Evolutionary conservation across 2,888 invertebrate species (phyloP).

Genomic region (Gastrophysa polygoni): DNA sequence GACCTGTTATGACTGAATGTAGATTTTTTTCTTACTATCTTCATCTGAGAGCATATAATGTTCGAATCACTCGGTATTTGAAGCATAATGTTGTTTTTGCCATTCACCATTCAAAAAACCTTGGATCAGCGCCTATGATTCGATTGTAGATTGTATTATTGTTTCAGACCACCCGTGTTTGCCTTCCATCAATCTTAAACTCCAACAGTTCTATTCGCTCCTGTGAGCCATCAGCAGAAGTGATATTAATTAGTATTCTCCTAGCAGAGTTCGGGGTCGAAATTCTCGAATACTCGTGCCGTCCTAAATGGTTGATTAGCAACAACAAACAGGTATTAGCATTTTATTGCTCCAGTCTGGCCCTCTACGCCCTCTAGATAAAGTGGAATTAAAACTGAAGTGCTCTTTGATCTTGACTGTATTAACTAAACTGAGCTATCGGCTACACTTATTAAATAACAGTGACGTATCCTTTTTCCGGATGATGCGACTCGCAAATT

Average conservation of each 20-base stretch:
- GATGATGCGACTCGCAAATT: too few species aligned
- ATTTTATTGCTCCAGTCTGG: slow-evolving; percentile 68
- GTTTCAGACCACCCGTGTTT: neutral
- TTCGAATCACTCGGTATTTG: too few species aligned
- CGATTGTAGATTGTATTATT: neutral
- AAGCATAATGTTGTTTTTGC: too few species aligned
- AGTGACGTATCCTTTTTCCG: slow-evolving; percentile 43
- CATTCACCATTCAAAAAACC: too few species aligned
- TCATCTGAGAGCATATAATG: too few species aligned
- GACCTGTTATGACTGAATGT: too few species aligned
- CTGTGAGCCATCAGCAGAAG: slow-evolving; percentile 19
- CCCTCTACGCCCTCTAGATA: slow-evolving; percentile 61
- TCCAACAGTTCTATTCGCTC: neutral
- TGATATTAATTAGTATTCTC: slow-evolving; percentile 42
- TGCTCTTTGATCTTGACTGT: slow-evolving; percentile 62
- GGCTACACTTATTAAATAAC: slow-evolving; percentile 58
- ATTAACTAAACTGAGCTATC: slow-evolving; percentile 59
- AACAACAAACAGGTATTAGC: slow-evolving; percentile 73
- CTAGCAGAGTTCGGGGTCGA: slow-evolving; percentile 23
- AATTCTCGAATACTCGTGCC: slow-evolving; percentile 43
- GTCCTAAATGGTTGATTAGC: slow-evolving; percentile 64
- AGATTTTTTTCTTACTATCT: too few species aligned
- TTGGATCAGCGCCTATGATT: too few species aligned
- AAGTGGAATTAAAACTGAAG: slow-evolving; percentile 65
- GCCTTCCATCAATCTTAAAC: neutral